Evolutionary conservation across 1,140 invertebrate genomes (phyloP).

Genomic region (Drosophila pachea): DNA sequence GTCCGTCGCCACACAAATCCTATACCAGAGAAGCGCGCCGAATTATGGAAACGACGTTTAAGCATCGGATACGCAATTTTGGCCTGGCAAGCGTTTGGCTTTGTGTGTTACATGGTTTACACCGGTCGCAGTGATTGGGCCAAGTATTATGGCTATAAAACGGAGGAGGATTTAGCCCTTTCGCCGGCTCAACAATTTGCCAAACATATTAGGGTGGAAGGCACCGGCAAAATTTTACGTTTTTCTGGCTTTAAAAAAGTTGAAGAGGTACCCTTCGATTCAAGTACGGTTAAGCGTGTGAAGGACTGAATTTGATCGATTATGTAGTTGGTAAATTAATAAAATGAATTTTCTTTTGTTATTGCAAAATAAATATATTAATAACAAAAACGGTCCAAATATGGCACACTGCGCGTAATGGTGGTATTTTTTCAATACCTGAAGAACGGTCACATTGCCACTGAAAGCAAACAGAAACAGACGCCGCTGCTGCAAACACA

Average conservation of each 20-base stretch:
- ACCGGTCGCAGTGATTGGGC: constrained; percentile 83
- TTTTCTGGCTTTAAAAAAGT: constrained; percentile 66
- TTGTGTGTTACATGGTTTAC: constrained; percentile 81
- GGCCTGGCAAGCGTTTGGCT: constrained; percentile 84
- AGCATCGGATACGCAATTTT: constrained; percentile 82
- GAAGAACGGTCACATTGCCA: constrained; percentile 26
- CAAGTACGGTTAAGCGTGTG: constrained; percentile 25
- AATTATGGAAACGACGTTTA: constrained; percentile 81
- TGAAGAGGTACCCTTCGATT: constrained; percentile 71
- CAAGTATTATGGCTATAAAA: constrained; percentile 82
- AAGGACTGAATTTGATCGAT: constrained; percentile 38
- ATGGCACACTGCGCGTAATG: not conserved
- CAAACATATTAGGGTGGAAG: constrained; percentile 63
- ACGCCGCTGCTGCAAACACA: constrained; percentile 44
- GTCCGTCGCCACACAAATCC: constrained; percentile 82
- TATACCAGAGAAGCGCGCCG: constrained; percentile 81
- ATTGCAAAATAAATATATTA: constrained; percentile 23
- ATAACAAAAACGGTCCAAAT: constrained; percentile 17
- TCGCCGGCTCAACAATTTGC: constrained; percentile 79
- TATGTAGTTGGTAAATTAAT: constrained; percentile 18
- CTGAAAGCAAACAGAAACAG: constrained; percentile 39
- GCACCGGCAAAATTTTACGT: constrained; percentile 77
- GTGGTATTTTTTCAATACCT: constrained; percentile 7
- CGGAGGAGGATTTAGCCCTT: constrained; percentile 80
- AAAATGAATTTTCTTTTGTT: constrained; percentile 29